Evolutionary conservation across 2,113 vertebrate genomes (phyloP).

Genomic region (Saccopteryx leptura): DNA sequence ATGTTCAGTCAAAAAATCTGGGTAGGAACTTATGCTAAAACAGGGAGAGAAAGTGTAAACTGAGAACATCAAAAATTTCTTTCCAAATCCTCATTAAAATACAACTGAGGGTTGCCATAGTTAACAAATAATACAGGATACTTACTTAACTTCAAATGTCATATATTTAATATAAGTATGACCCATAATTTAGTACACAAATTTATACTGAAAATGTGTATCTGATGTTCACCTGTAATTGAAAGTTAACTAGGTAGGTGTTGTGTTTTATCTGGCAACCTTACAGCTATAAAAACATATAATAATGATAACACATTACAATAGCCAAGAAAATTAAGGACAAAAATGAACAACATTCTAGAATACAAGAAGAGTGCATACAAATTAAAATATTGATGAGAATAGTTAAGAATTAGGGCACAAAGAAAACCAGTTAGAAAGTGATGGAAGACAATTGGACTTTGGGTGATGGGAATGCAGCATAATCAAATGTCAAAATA

Average conservation of each 20-base stretch:
- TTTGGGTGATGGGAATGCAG: too few species aligned
- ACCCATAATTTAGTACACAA: neutral
- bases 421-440: too few species aligned
- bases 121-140: neutral
- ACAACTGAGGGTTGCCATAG: neutral
- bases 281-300: neutral
- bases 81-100: neutral
- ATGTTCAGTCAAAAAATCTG: neutral
- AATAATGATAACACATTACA: neutral
- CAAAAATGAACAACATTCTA: neutral
- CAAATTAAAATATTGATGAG: neutral
- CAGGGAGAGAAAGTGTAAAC: neutral
- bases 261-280: neutral
- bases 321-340: neutral
- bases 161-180: neutral
- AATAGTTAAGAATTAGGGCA: neutral
- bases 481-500: too few species aligned
- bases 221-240: neutral
- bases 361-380: neutral
- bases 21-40: neutral
- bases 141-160: slow-evolving; percentile 23
- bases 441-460: too few species aligned
- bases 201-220: neutral
- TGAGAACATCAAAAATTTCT: neutral
- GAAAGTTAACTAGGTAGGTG: neutral